Evolutionary conservation across 2,888 invertebrate species (phyloP).

Genomic region (Scaptomyza tumidula): DNA sequence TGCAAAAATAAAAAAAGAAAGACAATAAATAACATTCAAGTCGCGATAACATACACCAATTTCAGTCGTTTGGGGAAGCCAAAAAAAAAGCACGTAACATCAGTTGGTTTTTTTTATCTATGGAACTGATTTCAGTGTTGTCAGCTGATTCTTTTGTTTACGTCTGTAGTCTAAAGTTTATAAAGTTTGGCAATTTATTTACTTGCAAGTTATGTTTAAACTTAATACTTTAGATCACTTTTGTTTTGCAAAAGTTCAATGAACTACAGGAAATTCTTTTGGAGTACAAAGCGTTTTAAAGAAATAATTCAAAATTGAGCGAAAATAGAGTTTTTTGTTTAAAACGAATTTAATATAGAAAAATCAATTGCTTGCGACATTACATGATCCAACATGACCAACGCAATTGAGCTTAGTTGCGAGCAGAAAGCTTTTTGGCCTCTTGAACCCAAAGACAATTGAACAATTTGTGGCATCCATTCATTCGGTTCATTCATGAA

Average conservation of each 20-base stretch:
- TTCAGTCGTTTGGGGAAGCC: constrained; percentile 41
- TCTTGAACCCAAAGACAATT: constrained; percentile 72
- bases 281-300: background rate
- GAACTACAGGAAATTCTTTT: constrained; percentile 6
- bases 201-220: constrained; percentile 17
- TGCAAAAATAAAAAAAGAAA: constrained; percentile 14
- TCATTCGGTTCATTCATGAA: constrained; percentile 62
- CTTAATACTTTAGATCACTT: constrained; percentile 27
- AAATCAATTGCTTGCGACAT: constrained; percentile 34
- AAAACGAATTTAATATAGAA: background rate
- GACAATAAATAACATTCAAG: background rate
- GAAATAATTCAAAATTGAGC: too few species aligned
- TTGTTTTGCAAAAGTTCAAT: constrained; percentile 18
- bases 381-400: constrained; percentile 59
- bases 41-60: constrained; percentile 27
- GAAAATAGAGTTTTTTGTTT: too few species aligned
- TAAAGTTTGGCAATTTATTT: constrained; percentile 10
- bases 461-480: constrained; percentile 64
- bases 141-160: constrained; percentile 38
- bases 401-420: constrained; percentile 60
- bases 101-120: constrained; percentile 26
- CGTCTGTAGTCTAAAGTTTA: constrained; percentile 6
- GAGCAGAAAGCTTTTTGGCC: constrained; percentile 67
- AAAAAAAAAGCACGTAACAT: constrained; percentile 57
- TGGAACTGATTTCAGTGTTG: constrained; percentile 27